Evolutionary conservation across 2,113 vertebrate genomes (phyloP).

Genomic region (Toxotes chatareus): DNA sequence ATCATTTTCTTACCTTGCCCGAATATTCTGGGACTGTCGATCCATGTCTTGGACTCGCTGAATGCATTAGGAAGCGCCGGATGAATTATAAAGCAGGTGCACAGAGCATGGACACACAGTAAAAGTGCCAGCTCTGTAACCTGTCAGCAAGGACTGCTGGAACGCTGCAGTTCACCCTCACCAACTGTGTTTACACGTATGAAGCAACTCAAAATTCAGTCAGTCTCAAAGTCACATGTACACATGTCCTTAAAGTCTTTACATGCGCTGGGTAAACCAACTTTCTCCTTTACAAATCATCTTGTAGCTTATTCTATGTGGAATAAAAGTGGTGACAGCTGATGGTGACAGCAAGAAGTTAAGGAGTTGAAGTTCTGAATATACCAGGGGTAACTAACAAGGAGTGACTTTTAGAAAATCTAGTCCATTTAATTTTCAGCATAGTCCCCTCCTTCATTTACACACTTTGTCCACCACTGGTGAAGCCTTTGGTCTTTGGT

Average conservation of each 20-base stretch:
- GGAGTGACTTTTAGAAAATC: too few relatives aligned
- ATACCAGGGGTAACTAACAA: too few relatives aligned
- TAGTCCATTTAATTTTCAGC: too few relatives aligned
- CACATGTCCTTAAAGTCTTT: too few relatives aligned
- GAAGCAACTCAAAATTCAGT: neutral
- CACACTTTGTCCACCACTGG: too few relatives aligned
- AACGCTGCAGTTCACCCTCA: neutral
- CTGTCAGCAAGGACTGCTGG: slow-evolving; percentile 8
- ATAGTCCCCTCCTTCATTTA: too few relatives aligned
- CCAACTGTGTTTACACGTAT: neutral
- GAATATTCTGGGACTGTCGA: slow-evolving; percentile 48
- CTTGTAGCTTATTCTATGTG: too few relatives aligned
- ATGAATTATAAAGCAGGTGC: slow-evolving; percentile 53
- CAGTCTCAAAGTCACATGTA: neutral
- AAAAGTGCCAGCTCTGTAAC: slow-evolving; percentile 24
- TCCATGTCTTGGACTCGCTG: slow-evolving; percentile 21
- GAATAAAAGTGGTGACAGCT: too few relatives aligned
- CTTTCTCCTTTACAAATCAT: too few relatives aligned
- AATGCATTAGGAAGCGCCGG: slow-evolving; percentile 30
- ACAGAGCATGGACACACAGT: slow-evolving; percentile 28
- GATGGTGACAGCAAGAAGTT: too few relatives aligned
- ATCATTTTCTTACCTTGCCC: slow-evolving; percentile 26
- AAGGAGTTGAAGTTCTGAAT: too few relatives aligned
- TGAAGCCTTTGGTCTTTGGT: too few relatives aligned
- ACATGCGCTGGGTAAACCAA: neutral